phyloP scores from a whole-genome alignment of 2,113 vertebrate genomes.

The Sarotherodon lohbergeri region DNA sequence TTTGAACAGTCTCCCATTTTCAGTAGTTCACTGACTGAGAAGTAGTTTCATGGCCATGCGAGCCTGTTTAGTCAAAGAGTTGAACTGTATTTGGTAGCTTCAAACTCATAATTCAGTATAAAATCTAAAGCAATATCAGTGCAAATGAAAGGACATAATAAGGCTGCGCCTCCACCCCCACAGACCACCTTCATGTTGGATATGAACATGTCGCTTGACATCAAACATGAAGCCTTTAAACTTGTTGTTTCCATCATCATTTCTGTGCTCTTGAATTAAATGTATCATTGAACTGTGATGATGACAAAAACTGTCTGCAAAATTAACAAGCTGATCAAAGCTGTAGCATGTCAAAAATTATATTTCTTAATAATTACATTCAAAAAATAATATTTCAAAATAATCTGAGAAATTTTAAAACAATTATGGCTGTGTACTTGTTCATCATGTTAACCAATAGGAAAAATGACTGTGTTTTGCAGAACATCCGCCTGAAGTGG shows the following conservation, averaged over 20 bases:
- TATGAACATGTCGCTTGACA: fast-evolving
- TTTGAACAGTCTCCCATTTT: not conserved
- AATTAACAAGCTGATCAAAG: not conserved
- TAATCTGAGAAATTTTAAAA: fast-evolving
- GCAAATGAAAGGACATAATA: not conserved
- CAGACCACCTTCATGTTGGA: not conserved
- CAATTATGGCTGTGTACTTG: fast-evolving
- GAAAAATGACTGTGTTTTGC: not conserved
- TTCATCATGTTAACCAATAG: not conserved
- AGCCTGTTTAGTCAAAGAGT: not conserved
- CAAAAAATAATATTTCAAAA: not conserved
- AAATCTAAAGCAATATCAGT: not conserved
- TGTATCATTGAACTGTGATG: not conserved
- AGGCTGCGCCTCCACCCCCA: not conserved
- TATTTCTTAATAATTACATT: not conserved
- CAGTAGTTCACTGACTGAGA: fast-evolving
- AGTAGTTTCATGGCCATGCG: fast-evolving
- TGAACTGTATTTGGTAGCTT: fast-evolving
- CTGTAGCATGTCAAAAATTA: not conserved
- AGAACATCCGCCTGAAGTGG: not conserved
- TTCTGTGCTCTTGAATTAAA: not conserved
- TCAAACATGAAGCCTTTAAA: not conserved
- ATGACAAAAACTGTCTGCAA: not conserved
- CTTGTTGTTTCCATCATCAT: not conserved
- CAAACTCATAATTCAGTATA: not conserved